phyloP scores from a whole-genome alignment of 2,888 invertebrate genomes.

The Drosophila birchii region DNA sequence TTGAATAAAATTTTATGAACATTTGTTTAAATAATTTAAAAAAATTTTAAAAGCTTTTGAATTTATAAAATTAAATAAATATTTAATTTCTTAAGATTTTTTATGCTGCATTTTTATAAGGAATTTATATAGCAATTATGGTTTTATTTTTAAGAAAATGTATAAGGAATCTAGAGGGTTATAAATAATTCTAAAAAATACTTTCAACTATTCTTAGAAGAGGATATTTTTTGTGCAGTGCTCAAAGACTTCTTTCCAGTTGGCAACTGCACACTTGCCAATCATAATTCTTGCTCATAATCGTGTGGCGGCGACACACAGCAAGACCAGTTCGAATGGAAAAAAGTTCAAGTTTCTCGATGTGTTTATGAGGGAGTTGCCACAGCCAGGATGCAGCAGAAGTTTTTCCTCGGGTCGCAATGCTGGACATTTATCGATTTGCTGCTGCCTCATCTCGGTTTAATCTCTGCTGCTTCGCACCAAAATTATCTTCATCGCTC shows the following conservation, averaged over 20 bases:
- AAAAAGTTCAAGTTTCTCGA: constrained; percentile 20
- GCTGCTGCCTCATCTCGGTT: constrained; percentile 11
- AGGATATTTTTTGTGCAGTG: not conserved
- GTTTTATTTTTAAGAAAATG: too few species aligned
- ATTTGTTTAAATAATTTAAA: not conserved
- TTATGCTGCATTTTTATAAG: too few species aligned
- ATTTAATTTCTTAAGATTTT: too few species aligned
- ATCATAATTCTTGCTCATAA: constrained; percentile 62
- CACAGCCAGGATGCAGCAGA: constrained; percentile 26
- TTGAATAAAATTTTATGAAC: not conserved
- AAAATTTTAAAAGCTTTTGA: not conserved
- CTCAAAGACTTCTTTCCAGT: not conserved
- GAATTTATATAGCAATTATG: too few species aligned
- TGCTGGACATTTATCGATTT: constrained; percentile 64
- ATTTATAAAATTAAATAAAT: not conserved
- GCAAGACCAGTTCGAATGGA: constrained; percentile 11
- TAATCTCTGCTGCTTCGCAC: constrained; percentile 32
- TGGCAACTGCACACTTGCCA: constrained; percentile 60
- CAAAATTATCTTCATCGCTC: constrained; percentile 67
- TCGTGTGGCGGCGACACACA: constrained; percentile 43
- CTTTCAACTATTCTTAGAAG: not conserved
- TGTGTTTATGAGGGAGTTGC: constrained; percentile 40
- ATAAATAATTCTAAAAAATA: not conserved
- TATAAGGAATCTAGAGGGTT: not conserved
- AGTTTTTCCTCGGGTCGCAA: constrained; percentile 27